Evolutionary conservation across 1,140 invertebrate species (phyloP).

Genomic region (Yoshiicerus persimilis): DNA sequence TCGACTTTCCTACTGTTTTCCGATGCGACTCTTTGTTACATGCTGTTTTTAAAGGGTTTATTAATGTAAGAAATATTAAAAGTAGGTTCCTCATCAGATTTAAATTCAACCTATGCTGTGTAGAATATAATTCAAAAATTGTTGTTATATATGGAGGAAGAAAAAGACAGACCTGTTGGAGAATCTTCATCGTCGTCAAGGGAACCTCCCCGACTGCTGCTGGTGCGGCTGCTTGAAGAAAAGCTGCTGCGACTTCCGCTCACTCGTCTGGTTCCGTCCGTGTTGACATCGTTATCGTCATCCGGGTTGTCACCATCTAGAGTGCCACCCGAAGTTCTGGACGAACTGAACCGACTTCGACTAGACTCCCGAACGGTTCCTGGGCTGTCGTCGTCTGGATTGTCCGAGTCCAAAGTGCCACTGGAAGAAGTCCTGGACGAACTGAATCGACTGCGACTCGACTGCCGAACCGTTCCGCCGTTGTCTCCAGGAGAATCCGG

Average conservation of each 20-base stretch:
- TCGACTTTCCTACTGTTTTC: too few species aligned
- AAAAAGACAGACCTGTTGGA: not conserved
- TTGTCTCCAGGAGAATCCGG: not conserved
- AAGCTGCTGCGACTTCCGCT: not conserved
- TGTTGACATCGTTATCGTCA: not conserved
- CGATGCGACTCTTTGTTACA: too few species aligned
- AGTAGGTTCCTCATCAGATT: too few species aligned
- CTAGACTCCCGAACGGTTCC: not conserved
- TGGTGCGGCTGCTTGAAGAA: not conserved
- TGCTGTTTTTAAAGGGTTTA: too few species aligned
- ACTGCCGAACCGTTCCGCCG: not conserved
- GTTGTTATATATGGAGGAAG: too few species aligned
- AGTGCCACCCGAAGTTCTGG: not conserved
- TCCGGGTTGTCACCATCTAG: not conserved
- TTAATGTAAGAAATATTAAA: too few species aligned
- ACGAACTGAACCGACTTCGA: not conserved
- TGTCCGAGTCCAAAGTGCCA: not conserved
- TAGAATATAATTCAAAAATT: too few species aligned
- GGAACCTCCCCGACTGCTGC: not conserved
- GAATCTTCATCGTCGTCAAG: not conserved
- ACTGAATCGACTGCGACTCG: not conserved
- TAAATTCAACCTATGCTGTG: too few species aligned
- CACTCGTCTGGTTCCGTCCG: not conserved
- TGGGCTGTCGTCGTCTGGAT: not conserved
- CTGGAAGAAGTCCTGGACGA: not conserved